A percentile compares a stretch with the other conserved stretches of the same genome.
Evolutionary conservation across 2,797 vertebrate genomes (phyloP).

Genomic region (Crax fasciolata): DNA sequence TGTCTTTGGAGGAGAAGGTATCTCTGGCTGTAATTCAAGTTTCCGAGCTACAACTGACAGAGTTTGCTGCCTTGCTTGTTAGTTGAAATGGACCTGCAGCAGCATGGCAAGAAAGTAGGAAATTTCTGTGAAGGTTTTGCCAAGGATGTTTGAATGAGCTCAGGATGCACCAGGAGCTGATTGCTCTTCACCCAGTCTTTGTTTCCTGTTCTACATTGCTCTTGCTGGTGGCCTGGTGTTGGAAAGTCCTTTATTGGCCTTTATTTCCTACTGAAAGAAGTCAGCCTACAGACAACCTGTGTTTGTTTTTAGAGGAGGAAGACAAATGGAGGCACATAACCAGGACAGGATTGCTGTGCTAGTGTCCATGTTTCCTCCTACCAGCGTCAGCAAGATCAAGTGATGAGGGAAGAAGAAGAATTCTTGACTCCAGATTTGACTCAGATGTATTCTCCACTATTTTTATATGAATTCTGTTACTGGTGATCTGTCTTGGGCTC

Average conservation of each 20-base stretch:
- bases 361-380: background rate
- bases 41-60: background rate
- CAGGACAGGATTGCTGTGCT: background rate
- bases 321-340: background rate
- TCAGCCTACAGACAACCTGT: rapidly evolving
- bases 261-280: background rate
- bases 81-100: background rate
- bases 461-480: background rate
- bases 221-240: background rate
- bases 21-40: background rate
- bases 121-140: background rate
- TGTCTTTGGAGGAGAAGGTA: background rate
- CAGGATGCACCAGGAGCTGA: background rate
- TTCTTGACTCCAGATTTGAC: background rate
- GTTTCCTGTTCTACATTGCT: background rate
- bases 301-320: background rate
- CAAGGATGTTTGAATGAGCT: background rate
- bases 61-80: background rate
- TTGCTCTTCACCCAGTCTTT: background rate
- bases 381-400: background rate
- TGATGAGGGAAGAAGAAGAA: background rate
- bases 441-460: background rate
- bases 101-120: background rate
- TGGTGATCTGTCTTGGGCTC: background rate
- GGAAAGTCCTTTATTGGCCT: constrained; percentile 6